phyloP scores from a whole-genome alignment of 1,140 invertebrate species.

The Drosophila ambigua region DNA sequence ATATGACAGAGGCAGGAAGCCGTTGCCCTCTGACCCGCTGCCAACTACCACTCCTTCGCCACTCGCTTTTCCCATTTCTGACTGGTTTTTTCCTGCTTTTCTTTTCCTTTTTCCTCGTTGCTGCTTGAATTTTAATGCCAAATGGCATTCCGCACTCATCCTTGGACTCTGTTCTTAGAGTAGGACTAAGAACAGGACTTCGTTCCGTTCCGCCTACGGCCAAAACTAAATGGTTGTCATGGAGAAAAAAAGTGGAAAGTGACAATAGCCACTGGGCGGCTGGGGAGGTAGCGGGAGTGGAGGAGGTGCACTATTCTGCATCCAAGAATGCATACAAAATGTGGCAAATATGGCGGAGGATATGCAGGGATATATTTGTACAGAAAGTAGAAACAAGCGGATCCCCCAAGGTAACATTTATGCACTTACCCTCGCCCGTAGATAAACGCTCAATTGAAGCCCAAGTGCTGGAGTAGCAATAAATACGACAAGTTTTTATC shows the following conservation, averaged over 20 bases:
- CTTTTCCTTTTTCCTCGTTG: constrained; percentile 13
- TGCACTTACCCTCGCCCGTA: too few relatives aligned
- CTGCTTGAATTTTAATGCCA: constrained; percentile 70
- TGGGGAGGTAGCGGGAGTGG: too few relatives aligned
- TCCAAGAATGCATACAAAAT: too few relatives aligned
- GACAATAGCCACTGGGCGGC: constrained; percentile 14
- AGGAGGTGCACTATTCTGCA: too few relatives aligned
- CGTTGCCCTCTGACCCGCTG: constrained; percentile 37
- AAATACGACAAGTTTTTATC: neutral
- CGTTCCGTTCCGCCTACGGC: constrained; percentile 47
- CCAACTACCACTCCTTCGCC: constrained; percentile 2
- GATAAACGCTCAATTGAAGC: constrained; percentile 6
- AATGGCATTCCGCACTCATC: constrained; percentile 48
- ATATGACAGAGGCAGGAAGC: constrained; percentile 76
- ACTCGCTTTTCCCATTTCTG: constrained; percentile 19
- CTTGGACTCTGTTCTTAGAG: constrained; percentile 4
- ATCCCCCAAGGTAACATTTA: too few relatives aligned
- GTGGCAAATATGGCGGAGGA: too few relatives aligned
- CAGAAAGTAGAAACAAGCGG: too few relatives aligned
- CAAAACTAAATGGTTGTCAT: constrained; percentile 57
- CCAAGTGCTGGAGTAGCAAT: constrained; percentile 26
- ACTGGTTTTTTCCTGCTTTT: constrained; percentile 24
- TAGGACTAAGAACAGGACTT: constrained; percentile 31
- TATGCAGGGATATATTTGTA: too few relatives aligned
- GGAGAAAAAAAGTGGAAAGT: constrained; percentile 41